phyloP scores from a whole-genome alignment of 2,797 vertebrate species.

The Euthynnus affinis region DNA sequence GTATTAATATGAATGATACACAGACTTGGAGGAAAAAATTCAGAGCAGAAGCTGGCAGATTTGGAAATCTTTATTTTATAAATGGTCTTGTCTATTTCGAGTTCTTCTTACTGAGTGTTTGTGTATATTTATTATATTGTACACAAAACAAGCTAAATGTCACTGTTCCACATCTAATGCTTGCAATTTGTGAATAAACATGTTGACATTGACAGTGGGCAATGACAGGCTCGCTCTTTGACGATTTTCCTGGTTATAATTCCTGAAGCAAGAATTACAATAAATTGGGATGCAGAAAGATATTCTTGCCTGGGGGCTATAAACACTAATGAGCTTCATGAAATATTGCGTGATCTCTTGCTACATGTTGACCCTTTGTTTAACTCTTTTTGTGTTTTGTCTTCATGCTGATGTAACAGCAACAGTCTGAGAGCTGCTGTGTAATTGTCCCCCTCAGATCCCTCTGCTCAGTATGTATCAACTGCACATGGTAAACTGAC shows the following conservation, averaged over 20 bases:
- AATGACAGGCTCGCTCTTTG: constrained; percentile 56
- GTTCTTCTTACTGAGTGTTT: background rate
- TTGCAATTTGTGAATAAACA: constrained; percentile 46
- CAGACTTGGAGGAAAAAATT: background rate
- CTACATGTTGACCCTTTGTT: constrained; percentile 28
- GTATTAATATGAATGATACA: no score
- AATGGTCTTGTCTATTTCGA: background rate
- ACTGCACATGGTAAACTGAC: background rate
- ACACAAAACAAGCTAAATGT: background rate
- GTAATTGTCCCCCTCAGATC: background rate
- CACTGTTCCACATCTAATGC: constrained; percentile 6
- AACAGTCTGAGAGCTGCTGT: background rate
- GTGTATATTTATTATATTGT: background rate
- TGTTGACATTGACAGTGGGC: constrained; percentile 61
- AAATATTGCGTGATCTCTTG: constrained; percentile 1
- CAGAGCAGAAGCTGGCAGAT: background rate
- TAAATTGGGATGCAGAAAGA: constrained; percentile 44
- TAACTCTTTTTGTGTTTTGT: constrained; percentile 6
- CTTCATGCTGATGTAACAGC: background rate
- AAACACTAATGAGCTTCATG: constrained; percentile 47
- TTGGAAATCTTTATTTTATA: background rate
- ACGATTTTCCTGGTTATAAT: constrained; percentile 51
- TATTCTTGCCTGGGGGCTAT: constrained; percentile 28
- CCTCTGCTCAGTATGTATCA: background rate
- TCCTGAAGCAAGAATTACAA: constrained; percentile 54